Conservation (phyloP, 2,113 vertebrate species). For the Cyrtonyx montezumae region DNA sequence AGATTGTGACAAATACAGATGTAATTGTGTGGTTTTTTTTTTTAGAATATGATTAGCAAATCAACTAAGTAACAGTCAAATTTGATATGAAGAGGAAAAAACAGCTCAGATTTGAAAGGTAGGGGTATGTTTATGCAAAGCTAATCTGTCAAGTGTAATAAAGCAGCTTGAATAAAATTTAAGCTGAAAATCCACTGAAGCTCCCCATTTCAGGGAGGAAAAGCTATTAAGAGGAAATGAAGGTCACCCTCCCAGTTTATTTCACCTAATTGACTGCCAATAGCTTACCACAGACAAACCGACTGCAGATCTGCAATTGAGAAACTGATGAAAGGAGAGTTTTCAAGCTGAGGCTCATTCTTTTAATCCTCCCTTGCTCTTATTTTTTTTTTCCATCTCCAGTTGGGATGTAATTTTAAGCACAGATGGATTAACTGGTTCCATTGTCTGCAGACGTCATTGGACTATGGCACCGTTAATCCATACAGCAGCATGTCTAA, state of each 20-base stretch:
- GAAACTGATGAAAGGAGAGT: slow-evolving; percentile 86
- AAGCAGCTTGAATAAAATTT: slow-evolving; percentile 88
- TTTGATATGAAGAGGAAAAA: slow-evolving; percentile 63
- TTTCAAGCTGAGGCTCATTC: slow-evolving; percentile 86
- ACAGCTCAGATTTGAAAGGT: slow-evolving; percentile 55
- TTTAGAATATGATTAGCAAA: slow-evolving; percentile 77
- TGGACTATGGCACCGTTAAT: slow-evolving; percentile 86
- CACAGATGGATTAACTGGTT: slow-evolving; percentile 90
- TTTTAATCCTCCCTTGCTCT: slow-evolving; percentile 83
- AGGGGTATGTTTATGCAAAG: slow-evolving; percentile 83
- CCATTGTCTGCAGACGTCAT: slow-evolving; percentile 83
- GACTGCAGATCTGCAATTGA: slow-evolving; percentile 83
- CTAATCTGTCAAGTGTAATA: slow-evolving; percentile 89
- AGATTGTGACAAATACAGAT: slow-evolving; percentile 77
- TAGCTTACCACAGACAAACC: slow-evolving; percentile 84
- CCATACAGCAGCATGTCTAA: slow-evolving; percentile 87
- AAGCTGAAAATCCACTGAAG: slow-evolving; percentile 90
- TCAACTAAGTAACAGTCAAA: slow-evolving; percentile 79
- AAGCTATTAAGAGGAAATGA: slow-evolving; percentile 93
- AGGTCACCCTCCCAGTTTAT: slow-evolving; percentile 97
- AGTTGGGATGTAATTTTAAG: slow-evolving; percentile 89
- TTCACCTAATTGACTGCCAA: slow-evolving; percentile 97
- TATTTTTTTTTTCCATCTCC: slow-evolving; percentile 80
- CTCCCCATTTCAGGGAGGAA: slow-evolving; percentile 87
- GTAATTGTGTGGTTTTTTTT: slow-evolving; percentile 76